phyloP scores from a whole-genome alignment of 2,113 vertebrate genomes.

The Lonchura striata region DNA sequence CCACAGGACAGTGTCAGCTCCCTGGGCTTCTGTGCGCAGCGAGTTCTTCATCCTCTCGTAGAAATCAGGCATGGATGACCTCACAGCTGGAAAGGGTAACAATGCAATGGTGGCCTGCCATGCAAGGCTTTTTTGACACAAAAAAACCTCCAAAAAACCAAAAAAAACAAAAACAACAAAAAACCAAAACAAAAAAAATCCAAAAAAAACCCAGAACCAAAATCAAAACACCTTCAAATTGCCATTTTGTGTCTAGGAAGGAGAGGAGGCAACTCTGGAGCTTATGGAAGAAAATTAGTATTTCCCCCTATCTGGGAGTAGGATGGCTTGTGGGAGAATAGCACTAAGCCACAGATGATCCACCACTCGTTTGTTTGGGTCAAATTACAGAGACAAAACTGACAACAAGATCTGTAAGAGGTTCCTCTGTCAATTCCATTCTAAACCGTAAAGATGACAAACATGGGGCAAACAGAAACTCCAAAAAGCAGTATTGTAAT shows the following conservation, averaged over 20 bases:
- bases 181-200: neutral
- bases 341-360: neutral
- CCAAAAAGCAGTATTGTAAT: neutral
- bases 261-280: neutral
- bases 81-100: conserved; percentile 66
- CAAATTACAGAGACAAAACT: neutral
- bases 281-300: neutral
- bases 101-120: neutral
- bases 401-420: neutral
- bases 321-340: neutral
- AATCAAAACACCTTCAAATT: neutral
- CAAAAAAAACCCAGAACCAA: neutral
- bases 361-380: neutral
- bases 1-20: conserved; percentile 80
- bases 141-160: no score
- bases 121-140: neutral
- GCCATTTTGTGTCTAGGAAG: neutral
- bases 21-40: conserved; percentile 80
- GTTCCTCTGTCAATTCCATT: neutral
- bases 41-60: conserved; percentile 77
- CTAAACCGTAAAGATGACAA: neutral
- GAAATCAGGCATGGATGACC: conserved; percentile 78
- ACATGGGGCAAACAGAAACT: neutral
- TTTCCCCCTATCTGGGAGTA: neutral
- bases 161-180: no score